These are phyloP conservation scores for Xenopus borealis DNA, from an alignment of 2,113 vertebrate genomes.

Conservation along the genomic window DNA sequence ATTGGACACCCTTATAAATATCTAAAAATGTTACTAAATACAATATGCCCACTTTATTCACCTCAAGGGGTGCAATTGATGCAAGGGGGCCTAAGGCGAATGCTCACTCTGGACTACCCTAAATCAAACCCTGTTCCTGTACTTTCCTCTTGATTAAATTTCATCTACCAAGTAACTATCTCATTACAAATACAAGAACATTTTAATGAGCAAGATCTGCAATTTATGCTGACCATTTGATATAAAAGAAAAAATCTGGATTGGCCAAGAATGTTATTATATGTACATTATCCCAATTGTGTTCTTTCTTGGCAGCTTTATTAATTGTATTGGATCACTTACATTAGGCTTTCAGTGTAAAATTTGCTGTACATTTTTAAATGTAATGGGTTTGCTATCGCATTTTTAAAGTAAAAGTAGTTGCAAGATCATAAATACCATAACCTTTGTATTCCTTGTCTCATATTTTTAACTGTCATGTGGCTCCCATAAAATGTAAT, in stretches of 20 bases:
- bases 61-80: too few species aligned
- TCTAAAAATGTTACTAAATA: too few species aligned
- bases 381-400: not conserved
- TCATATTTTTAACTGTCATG: not conserved
- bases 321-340: slow-evolving; percentile 8
- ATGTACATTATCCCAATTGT: not conserved
- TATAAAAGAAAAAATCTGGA: not conserved
- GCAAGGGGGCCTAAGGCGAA: too few species aligned
- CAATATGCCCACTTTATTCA: too few species aligned
- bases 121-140: too few species aligned
- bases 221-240: too few species aligned
- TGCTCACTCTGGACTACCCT: too few species aligned
- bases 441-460: not conserved
- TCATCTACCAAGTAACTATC: too few species aligned
- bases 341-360: not conserved
- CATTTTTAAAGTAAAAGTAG: slow-evolving; percentile 1
- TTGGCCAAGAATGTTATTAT: not conserved
- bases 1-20: too few species aligned
- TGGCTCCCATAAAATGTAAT: not conserved
- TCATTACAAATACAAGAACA: too few species aligned
- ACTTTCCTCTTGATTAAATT: too few species aligned
- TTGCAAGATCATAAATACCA: not conserved
- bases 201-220: too few species aligned
- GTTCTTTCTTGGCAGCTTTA: not conserved
- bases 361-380: not conserved